Evolutionary conservation across 1,140 invertebrate species (phyloP).

Genomic region (Mactra quadrangularis): DNA sequence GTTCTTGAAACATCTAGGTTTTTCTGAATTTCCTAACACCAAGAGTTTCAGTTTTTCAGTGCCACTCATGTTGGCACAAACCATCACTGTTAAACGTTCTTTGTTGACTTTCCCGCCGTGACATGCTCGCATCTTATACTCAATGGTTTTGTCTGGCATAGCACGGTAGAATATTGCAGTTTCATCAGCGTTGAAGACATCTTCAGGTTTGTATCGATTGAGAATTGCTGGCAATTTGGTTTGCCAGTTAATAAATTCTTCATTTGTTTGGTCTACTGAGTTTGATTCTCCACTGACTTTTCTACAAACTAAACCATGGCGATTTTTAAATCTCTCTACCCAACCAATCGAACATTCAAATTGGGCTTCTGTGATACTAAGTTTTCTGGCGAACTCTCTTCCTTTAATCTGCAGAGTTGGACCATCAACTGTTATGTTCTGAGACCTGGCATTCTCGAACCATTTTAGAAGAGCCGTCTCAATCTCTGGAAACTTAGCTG

Average conservation of each 20-base stretch:
- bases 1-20: conserved; percentile 50
- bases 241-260: too few species aligned
- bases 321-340: neutral
- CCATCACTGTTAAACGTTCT: conserved; percentile 83
- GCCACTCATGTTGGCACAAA: conserved; percentile 66
- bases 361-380: neutral
- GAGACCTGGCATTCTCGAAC: too few species aligned
- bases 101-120: conserved; percentile 82
- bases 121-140: conserved; percentile 43
- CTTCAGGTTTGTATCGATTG: conserved; percentile 17
- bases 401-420: neutral
- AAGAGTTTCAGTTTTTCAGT: conserved; percentile 32
- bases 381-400: neutral
- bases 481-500: conserved; percentile 4
- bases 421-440: too few species aligned
- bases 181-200: conserved; percentile 64
- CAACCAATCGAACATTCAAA: neutral
- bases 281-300: too few species aligned
- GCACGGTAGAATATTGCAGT: conserved; percentile 62
- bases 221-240: neutral
- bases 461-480: too few species aligned
- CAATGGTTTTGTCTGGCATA: conserved; percentile 55
- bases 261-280: too few species aligned
- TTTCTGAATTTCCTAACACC: conserved; percentile 45
- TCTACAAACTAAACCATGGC: neutral